Evolutionary conservation across 2,888 invertebrate genomes (phyloP), one percentile per base, ranked within the genome.

Genomic region (Pteria penguin): DNA sequence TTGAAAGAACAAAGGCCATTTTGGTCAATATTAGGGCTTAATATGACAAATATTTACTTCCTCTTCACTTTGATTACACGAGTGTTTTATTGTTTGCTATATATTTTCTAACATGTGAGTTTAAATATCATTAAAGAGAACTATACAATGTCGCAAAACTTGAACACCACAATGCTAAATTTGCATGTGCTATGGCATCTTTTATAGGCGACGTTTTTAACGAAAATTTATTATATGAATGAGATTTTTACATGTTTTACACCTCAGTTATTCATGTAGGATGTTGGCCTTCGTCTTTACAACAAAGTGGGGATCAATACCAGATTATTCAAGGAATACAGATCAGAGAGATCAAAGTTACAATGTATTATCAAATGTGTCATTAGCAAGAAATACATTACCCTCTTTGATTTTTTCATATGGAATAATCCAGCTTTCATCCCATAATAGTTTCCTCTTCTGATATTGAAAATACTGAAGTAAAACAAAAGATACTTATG

Each of bases 361-460:
- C n/a, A n/a, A n/a, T n/a, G n/a, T 4, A n/a, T 55, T 18, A 18
- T 4, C 55, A 55, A 4, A 4, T 8, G 18, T 55, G 55, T 22
- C 55, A 55, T 55, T 22, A 55, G 55, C 24, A 22, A n/a, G n/a
- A n/a, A n/a, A n/a, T n/a, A n/a, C n/a, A n/a, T n/a, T 79, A 89
- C 88, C 86, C 78, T 81, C 82, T 57, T 80, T 75, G 5, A 89
- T 83, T 2, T 82, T 81, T 4, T 85, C 86, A 45, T 81, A 82
- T 2, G 82, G 78, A 29, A 89, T 82, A 11, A 90, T 89, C 90
- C 90, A 90, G 55, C 88, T 88, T 73, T 89, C 88, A 72, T 90
- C 90, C 86, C 87, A 89, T 5, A 90, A 72, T 29, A 89, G 62
- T 70, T 88, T 89, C 58, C 85, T 66, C 68, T 83, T 85, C 57